These are phyloP conservation scores for Gasterosteus nipponicus DNA, from an alignment of 2,113 vertebrate species.

Conservation along the genomic window DNA sequence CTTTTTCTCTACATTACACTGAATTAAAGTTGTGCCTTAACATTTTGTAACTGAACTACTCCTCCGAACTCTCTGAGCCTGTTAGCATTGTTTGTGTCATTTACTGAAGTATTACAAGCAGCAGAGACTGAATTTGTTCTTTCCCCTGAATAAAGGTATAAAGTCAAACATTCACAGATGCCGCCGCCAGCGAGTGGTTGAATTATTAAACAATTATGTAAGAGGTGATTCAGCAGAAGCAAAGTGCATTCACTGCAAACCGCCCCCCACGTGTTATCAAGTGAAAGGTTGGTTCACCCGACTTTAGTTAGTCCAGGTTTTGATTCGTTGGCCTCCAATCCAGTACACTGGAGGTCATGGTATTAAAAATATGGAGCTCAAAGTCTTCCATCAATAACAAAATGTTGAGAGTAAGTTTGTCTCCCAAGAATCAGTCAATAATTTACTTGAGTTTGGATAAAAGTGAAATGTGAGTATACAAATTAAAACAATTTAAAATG, in stretches of 20 bases:
- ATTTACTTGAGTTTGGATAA: background rate
- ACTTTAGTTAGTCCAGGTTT: background rate
- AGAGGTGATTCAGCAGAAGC: background rate
- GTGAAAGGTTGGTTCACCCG: background rate
- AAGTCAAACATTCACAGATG: background rate
- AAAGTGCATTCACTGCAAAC: background rate
- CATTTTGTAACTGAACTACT: background rate
- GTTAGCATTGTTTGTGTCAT: background rate
- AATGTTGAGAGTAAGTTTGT: background rate
- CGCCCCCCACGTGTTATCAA: background rate
- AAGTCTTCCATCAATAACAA: background rate
- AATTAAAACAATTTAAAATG: too few relatives aligned
- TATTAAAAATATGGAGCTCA: background rate
- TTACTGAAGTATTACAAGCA: slow-evolving; percentile 1
- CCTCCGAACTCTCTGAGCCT: background rate
- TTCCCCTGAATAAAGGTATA: slow-evolving; percentile 1
- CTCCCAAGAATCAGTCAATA: background rate
- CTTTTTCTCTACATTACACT: slow-evolving; percentile 10
- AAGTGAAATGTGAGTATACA: too few relatives aligned
- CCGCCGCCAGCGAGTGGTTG: background rate
- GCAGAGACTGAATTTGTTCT: background rate
- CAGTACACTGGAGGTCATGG: background rate
- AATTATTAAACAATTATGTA: slow-evolving; percentile 29
- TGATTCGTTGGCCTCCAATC: background rate
- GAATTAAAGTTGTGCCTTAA: slow-evolving; percentile 30